These are phyloP conservation scores for Yasuhikotakia modesta DNA, from an alignment of 2,797 vertebrate species.

Conservation along the genomic window DNA sequence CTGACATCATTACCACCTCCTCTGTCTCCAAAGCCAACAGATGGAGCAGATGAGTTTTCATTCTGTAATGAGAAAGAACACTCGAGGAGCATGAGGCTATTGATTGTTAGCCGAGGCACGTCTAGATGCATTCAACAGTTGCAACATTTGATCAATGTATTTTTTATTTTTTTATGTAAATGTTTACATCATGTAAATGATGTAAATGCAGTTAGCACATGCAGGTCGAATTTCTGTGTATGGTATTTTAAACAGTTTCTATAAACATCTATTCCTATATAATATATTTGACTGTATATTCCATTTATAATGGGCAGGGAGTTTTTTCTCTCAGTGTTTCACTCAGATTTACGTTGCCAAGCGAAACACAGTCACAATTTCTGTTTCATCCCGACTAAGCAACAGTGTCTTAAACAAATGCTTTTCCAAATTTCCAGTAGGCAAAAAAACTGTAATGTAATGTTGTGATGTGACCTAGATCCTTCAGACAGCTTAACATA, in stretches of 20 bases:
- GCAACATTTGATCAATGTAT: slow-evolving; percentile 35
- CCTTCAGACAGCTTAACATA: not conserved
- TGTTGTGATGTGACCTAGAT: not conserved
- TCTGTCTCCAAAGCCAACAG: slow-evolving; percentile 41
- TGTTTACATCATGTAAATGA: too few relatives aligned
- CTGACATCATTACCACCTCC: slow-evolving; percentile 55
- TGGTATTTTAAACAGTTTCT: too few relatives aligned
- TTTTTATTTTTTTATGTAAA: not conserved
- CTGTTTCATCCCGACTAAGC: too few relatives aligned
- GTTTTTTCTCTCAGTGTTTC: too few relatives aligned
- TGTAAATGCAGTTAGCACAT: too few relatives aligned
- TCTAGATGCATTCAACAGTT: slow-evolving; percentile 62
- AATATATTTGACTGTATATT: too few relatives aligned
- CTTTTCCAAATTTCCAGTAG: not conserved
- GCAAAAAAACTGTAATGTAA: not conserved
- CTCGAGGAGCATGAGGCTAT: not conserved
- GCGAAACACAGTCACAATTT: too few relatives aligned
- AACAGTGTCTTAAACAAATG: not conserved
- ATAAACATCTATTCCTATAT: too few relatives aligned
- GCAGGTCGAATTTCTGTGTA: too few relatives aligned
- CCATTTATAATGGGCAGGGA: too few relatives aligned
- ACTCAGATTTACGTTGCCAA: too few relatives aligned
- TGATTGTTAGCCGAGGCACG: slow-evolving; percentile 22
- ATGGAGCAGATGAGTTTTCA: slow-evolving; percentile 44
- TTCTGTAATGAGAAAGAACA: not conserved